Base-by-base conservation (phyloP, 2,797 vertebrate genomes). In the Etheostoma perlongum region DNA sequence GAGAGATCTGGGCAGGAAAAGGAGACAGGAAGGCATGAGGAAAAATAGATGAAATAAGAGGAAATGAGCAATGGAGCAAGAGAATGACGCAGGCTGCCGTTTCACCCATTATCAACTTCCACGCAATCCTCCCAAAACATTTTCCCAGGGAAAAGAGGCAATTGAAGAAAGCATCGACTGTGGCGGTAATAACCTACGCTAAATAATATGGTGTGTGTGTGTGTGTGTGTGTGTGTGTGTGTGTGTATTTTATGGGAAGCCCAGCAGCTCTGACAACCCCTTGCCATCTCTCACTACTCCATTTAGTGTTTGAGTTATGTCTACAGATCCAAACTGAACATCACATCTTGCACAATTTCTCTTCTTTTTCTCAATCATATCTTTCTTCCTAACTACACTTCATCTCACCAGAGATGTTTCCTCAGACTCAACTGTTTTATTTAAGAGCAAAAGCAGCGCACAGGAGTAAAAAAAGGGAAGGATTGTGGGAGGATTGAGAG, bases 41-140 rank as follows among this genome's bases (percentile, higher is more conserved):
- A 81, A 59, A 58, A 76, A 63, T 27, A 61, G 47, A 52, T 6
- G 21, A 63, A 80, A 83, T 77, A 44, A 64, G 18, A 88, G 88
- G 85, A 90, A 91, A 81, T 73, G 78, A 87, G 87, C 40, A 82
- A 76, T 78, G 84, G 85, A 88, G 88, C 1, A 30, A 83, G 25
- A 67, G 79, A 83, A 52, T 87, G 87, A 88, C 67, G 71, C 72
- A 85, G 69, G 36, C 9, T 33, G 64, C 33, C 1, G 8, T 70
- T 72, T 44, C 59, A 54, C 58, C 25, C 4, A 47, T 84, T 74
- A 86, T 79, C 79, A 77, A 55, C 76, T 67, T 83, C 67, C 59
- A 72, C 67, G 58, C 64, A 48, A 74, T 65, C 78, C 53, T 64
- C 51, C 60, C 74, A 46, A 16, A 44, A 63, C 79, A 44, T 66